These are phyloP conservation scores for Mormyrus iriodes DNA, from an alignment of 2,113 vertebrate species.

Conservation along the genomic window DNA sequence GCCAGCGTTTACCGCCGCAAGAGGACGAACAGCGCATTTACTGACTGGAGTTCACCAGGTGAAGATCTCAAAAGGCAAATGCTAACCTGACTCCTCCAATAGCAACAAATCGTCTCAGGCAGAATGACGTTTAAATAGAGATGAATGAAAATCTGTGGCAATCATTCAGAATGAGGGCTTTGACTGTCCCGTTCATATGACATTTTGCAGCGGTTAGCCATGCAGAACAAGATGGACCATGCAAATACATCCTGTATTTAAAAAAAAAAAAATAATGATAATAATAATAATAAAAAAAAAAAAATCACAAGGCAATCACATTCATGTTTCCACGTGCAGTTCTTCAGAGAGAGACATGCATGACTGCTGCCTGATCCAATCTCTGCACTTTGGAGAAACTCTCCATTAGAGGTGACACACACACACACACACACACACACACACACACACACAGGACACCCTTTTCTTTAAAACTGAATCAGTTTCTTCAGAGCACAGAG, in stretches of 20 bases:
- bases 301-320: constrained; percentile 29
- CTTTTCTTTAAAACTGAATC: not conserved
- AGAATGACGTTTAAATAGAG: not conserved
- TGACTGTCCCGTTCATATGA: not conserved
- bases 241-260: not conserved
- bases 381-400: constrained; percentile 50
- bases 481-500: not conserved
- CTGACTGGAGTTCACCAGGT: not conserved
- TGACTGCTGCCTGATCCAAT: constrained; percentile 47
- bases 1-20: not conserved
- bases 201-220: constrained; percentile 18
- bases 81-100: not conserved
- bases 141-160: not conserved
- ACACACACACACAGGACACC: constrained; percentile 7
- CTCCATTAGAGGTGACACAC: not conserved
- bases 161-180: not conserved
- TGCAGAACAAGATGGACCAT: constrained; percentile 19
- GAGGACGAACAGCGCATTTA: not conserved
- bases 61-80: not conserved
- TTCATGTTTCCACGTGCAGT: not conserved
- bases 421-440: not conserved
- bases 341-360: constrained; percentile 34
- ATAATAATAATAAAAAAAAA: too few relatives aligned
- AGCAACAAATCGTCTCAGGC: not conserved
- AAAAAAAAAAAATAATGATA: not conserved